phyloP scores from a whole-genome alignment of 2,113 vertebrate species.

The Phocoena sinus region DNA sequence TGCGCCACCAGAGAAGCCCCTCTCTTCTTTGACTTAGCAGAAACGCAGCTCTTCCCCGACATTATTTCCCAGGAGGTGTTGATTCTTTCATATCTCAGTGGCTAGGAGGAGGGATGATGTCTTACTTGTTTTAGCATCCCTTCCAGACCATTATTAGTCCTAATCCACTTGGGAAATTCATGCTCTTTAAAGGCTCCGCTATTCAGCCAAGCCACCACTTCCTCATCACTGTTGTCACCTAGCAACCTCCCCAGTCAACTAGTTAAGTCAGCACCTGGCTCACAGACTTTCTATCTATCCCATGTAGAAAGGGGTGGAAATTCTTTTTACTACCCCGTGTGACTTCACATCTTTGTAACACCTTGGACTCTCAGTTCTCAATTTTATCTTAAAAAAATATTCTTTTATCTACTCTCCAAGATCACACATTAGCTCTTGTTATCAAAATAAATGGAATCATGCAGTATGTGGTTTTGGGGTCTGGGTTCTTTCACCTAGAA shows the following conservation, averaged over 20 bases:
- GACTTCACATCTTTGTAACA: neutral
- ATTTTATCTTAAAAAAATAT: neutral
- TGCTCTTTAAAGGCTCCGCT: neutral
- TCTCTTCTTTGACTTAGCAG: neutral
- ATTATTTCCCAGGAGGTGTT: neutral
- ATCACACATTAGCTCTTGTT: neutral
- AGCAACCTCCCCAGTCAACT: neutral
- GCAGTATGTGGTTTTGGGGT: neutral
- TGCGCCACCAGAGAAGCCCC: no score
- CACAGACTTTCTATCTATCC: neutral
- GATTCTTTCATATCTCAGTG: neutral
- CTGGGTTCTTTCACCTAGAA: neutral
- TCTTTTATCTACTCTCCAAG: neutral
- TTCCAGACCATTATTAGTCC: neutral
- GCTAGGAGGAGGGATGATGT: neutral
- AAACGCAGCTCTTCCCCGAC: neutral
- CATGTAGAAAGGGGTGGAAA: neutral
- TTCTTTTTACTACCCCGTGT: neutral
- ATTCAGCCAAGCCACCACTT: neutral
- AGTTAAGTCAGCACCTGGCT: neutral
- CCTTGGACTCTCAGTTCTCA: neutral
- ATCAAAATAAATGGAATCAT: neutral
- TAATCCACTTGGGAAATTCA: neutral
- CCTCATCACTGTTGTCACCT: neutral
- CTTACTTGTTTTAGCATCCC: neutral